Base-by-base conservation (phyloP, 2,888 invertebrate genomes). In the Cheilosia grossa region DNA sequence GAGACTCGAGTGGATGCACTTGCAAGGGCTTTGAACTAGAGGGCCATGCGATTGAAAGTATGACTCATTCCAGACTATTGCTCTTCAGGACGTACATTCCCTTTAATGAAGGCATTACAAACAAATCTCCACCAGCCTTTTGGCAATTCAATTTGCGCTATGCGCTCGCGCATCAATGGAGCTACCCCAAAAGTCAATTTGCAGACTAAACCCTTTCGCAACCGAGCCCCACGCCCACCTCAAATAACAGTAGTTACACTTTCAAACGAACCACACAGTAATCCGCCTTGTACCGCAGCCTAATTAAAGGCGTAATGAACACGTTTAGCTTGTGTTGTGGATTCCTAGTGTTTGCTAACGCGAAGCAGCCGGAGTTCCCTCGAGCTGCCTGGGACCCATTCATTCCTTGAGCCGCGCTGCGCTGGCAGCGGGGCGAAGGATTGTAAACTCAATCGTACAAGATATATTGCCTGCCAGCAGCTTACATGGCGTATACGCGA, bases 221-320 rank as follows among this genome's bases (percentile, higher is more conserved):
- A 40, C 27, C 9, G 27, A 63, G 9, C 27, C 6, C 1, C 27
- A 27, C 30, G 30, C 9, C 33, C 37, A 56, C 47, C 63, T 19
- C 33, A 21, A 10, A 27, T 1, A 58, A 37, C n/a, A 56, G 44
- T 44, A 24, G 53, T 54, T 54, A 63, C 72, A 77, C 82, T 61
- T 56, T 69, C 54, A 69, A 64, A 79, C 19, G 47, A 69, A 79
- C 69, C 66, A 58, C 49, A 49, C 58, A 44, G 66, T 82, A 82
- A 83, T 83, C 70, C 51, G 17, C 40, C 69, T 66, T 64, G 58
- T 61, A 64, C 74, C 67, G 69, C 64, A 74, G 83, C 47, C 80
- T 83, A 74, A 83, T 83, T 83, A 83, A 70, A 70, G 79, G 58
- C 83, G 70, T 83, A 83, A 83, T 83, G 83, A 80, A 80, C 80